These are phyloP conservation scores for Pyrocephalus nanus DNA, from an alignment of 2,797 vertebrate genomes.

Conservation along the genomic window DNA sequence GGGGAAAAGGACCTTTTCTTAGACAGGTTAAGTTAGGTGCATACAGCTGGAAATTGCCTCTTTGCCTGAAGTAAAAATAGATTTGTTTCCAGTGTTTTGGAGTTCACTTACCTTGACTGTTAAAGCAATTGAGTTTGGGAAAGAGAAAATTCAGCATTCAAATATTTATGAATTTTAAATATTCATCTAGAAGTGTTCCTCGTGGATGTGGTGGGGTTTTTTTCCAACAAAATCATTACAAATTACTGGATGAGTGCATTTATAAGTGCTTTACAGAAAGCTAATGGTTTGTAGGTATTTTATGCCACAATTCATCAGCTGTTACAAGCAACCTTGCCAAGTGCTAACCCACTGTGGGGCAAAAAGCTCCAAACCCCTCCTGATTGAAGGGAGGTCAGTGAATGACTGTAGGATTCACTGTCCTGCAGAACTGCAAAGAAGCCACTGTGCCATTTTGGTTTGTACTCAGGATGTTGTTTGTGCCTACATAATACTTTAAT, in stretches of 20 bases:
- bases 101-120: background rate
- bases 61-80: background rate
- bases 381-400: background rate
- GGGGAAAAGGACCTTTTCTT: background rate
- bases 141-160: background rate
- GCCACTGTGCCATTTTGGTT: background rate
- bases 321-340: background rate
- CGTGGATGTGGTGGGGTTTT: background rate
- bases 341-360: background rate
- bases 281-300: background rate
- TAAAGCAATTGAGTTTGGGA: background rate
- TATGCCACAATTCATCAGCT: background rate
- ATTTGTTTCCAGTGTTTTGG: background rate
- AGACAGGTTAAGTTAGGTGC: background rate
- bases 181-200: background rate
- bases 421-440: background rate
- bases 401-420: background rate
- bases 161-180: conserved; percentile 10
- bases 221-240: background rate
- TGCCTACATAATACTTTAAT: background rate
- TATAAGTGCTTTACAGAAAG: background rate
- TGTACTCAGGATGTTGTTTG: background rate
- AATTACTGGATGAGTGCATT: background rate
- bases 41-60: background rate
- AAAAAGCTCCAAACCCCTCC: background rate